Evolutionary conservation across 2,888 invertebrate species (phyloP), one percentile per base, ranked within the genome.

Genomic region (Germaria angustata): DNA sequence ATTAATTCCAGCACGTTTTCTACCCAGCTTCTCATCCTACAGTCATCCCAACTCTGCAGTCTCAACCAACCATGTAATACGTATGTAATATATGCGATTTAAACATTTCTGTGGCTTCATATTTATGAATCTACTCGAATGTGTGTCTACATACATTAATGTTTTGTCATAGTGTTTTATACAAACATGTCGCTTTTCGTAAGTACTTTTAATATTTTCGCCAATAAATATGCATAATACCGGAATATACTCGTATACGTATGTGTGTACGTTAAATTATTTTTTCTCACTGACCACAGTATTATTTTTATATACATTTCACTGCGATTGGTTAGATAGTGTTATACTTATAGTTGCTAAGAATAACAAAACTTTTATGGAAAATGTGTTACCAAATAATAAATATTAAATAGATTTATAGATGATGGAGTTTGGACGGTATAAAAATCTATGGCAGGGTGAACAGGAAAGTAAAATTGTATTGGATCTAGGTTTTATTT

Each of bases 171-270:
- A 71, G 49, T 59, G 65, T n/a, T n/a, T n/a, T n/a, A n/a, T n/a
- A n/a, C n/a, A n/a, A n/a, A 81, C 61, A 61, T 36, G 55, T 77
- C 51, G 28, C 41, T 68, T 69, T 78, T 15, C 28, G 2, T 49
- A 17, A 6, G 15, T 41, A 55, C 71, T 59, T 61, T 77, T 55
- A 77, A 81, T 61, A 66, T 46, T 39, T 22, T 61, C 46, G 61
- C 81, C 66, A 77, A 77, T 77, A 81, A 81, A 77, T 77, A 61
- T 68, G 55, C 77, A 81, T 39, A 59, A 59, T 36, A 75, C n/a
- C 53, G 49, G 3, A 28, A 34, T 36, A 24, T 72, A 17, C n/a
- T n/a, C 13, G 8, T n/a, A 34, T 39, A 8, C 15, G n/a, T n/a
- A n/a, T n/a, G n/a, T n/a, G n/a, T n/a, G 17, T 39, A 24, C n/a